Evolutionary conservation across 2,888 invertebrate species (phyloP).

Genomic region (Sialis lutaria): DNA sequence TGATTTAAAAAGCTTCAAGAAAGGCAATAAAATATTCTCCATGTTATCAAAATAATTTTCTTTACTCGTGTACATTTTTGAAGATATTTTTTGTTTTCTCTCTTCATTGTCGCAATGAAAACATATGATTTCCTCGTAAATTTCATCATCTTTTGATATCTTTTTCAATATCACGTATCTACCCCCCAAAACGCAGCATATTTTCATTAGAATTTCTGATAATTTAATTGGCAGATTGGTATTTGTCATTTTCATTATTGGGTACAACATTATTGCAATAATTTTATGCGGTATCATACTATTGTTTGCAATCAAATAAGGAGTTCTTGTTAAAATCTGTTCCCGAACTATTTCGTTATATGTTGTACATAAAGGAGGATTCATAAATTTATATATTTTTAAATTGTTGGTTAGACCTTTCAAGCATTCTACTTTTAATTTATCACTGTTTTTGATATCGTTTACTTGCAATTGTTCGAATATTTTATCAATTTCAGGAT

Average conservation of each 20-base stretch:
- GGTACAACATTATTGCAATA: slow-evolving; percentile 4
- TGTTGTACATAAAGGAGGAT: too few relatives aligned
- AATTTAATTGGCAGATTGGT: slow-evolving; percentile 4
- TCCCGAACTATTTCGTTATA: too few relatives aligned
- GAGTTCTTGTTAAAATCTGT: too few relatives aligned
- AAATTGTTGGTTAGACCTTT: too few relatives aligned
- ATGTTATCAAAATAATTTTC: neutral
- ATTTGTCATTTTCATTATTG: slow-evolving; percentile 6
- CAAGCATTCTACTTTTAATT: too few relatives aligned
- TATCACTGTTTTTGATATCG: too few relatives aligned
- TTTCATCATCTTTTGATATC: slow-evolving; percentile 6
- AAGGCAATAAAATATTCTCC: slow-evolving; percentile 11
- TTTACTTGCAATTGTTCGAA: too few relatives aligned
- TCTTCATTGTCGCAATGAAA: slow-evolving; percentile 14
- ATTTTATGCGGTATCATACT: neutral
- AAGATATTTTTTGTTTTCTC: slow-evolving; percentile 7
- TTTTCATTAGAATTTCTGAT: slow-evolving; percentile 12
- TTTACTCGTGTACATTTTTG: neutral
- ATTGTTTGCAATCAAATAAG: too few relatives aligned
- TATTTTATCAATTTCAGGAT: too few relatives aligned
- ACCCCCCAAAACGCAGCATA: slow-evolving; percentile 16
- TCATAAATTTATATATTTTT: too few relatives aligned
- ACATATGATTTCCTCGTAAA: slow-evolving; percentile 11
- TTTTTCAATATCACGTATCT: slow-evolving; percentile 8
- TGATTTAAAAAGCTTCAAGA: slow-evolving; percentile 16